These are phyloP conservation scores for Drosophila nasuta DNA, from an alignment of 1,140 invertebrate species.

Conservation along the genomic window DNA sequence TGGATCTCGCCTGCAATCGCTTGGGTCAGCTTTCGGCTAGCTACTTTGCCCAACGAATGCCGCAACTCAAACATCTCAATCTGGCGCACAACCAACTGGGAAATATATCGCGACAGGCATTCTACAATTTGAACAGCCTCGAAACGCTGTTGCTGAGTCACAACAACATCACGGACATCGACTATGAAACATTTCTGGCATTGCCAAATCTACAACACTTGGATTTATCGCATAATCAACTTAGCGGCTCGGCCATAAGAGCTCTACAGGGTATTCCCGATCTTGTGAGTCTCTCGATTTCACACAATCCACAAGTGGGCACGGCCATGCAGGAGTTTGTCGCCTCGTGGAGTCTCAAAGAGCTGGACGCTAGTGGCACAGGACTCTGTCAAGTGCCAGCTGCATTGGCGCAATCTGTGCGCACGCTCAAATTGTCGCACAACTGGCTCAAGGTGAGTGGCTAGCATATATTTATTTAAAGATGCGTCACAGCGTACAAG, in stretches of 20 bases:
- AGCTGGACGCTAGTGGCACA: conserved; percentile 89
- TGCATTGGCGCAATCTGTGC: conserved; percentile 92
- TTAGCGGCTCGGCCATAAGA: conserved; percentile 89
- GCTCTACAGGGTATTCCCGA: conserved; percentile 91
- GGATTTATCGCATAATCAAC: conserved; percentile 92
- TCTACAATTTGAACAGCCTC: conserved; percentile 80
- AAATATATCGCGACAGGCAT: conserved; percentile 81
- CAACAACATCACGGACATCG: conserved; percentile 86
- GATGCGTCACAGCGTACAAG: not conserved
- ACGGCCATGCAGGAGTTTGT: conserved; percentile 83
- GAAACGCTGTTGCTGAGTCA: conserved; percentile 86
- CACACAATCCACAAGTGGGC: conserved; percentile 89
- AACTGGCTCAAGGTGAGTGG: conserved; percentile 86
- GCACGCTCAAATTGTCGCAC: conserved; percentile 91
- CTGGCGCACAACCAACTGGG: conserved; percentile 86
- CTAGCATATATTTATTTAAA: not conserved
- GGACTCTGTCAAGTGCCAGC: conserved; percentile 92
- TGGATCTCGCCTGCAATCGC: conserved; percentile 86
- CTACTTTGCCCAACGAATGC: conserved; percentile 66
- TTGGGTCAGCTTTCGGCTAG: conserved; percentile 75
- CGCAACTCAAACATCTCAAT: conserved; percentile 87
- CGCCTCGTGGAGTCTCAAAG: conserved; percentile 85
- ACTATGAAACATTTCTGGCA: conserved; percentile 87
- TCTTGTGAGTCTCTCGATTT: conserved; percentile 91
- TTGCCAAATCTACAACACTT: conserved; percentile 91